A percentile compares a stretch with the other conserved stretches of the same genome.
phyloP scores from a whole-genome alignment of 1,140 invertebrate species.

The Apis laboriosa region DNA sequence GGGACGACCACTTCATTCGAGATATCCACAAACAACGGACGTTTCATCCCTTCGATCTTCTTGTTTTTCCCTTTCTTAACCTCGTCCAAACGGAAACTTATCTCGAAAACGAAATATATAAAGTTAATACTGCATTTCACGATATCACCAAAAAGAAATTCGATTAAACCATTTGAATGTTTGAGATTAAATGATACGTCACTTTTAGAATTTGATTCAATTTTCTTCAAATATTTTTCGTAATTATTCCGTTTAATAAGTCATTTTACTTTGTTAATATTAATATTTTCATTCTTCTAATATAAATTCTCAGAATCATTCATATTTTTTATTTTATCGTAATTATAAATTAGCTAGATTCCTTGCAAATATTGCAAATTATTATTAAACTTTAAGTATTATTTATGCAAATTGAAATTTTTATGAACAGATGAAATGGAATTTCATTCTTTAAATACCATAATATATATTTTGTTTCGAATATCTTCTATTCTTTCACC shows the following conservation, averaged over 20 bases:
- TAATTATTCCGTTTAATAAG: not conserved
- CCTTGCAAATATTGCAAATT: too few relatives aligned
- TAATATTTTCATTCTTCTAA: not conserved
- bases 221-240: not conserved
- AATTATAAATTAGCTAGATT: too few relatives aligned
- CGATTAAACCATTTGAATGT: too few relatives aligned
- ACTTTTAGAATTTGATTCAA: not conserved
- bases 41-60: conserved; percentile 29
- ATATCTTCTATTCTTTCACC: too few relatives aligned
- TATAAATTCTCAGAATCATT: too few relatives aligned
- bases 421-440: too few relatives aligned
- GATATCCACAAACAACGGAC: conserved; percentile 60
- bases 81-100: not conserved
- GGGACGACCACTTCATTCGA: conserved; percentile 44
- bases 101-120: not conserved
- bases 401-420: too few relatives aligned
- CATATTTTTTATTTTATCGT: too few relatives aligned
- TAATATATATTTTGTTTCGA: too few relatives aligned
- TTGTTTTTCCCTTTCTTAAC: conserved; percentile 22
- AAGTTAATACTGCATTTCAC: not conserved
- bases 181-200: not conserved
- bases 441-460: too few relatives aligned
- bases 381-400: too few relatives aligned
- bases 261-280: not conserved
- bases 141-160: not conserved